phyloP scores from a whole-genome alignment of 2,113 vertebrate genomes.

The Willisornis vidua region DNA sequence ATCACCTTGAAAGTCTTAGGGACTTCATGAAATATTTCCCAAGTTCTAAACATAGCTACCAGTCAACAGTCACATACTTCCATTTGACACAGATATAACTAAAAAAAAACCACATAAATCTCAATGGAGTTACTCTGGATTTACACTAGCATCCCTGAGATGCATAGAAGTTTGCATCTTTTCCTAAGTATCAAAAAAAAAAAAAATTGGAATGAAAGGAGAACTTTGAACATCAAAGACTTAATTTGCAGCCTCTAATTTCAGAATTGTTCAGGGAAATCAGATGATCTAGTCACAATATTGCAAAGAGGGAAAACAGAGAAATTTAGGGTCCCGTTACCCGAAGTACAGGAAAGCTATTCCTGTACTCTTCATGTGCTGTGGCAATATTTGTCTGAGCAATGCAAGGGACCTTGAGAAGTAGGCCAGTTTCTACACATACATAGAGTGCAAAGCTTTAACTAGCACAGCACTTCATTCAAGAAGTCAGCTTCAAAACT shows the following conservation, averaged over 20 bases:
- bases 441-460: slow-evolving; percentile 42
- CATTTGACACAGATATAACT: slow-evolving; percentile 20
- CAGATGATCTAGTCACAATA: background rate
- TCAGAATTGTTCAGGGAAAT: slow-evolving; percentile 13
- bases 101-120: background rate
- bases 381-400: background rate
- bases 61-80: background rate
- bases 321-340: background rate
- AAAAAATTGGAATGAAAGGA: background rate
- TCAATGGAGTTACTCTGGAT: background rate
- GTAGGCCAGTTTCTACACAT: slow-evolving; percentile 66
- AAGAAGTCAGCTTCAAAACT: slow-evolving; percentile 74
- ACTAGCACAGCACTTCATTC: slow-evolving; percentile 71
- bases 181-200: background rate
- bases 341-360: background rate
- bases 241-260: slow-evolving; percentile 35
- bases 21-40: slow-evolving; percentile 7
- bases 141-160: background rate
- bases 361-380: background rate
- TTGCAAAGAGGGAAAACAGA: background rate
- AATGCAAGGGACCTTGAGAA: slow-evolving; percentile 53
- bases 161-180: background rate
- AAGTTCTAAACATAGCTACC: slow-evolving; percentile 16
- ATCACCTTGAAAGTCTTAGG: slow-evolving; percentile 41
- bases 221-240: background rate